phyloP scores from a whole-genome alignment of 2,797 vertebrate species.

The Sebastes nivosus region DNA sequence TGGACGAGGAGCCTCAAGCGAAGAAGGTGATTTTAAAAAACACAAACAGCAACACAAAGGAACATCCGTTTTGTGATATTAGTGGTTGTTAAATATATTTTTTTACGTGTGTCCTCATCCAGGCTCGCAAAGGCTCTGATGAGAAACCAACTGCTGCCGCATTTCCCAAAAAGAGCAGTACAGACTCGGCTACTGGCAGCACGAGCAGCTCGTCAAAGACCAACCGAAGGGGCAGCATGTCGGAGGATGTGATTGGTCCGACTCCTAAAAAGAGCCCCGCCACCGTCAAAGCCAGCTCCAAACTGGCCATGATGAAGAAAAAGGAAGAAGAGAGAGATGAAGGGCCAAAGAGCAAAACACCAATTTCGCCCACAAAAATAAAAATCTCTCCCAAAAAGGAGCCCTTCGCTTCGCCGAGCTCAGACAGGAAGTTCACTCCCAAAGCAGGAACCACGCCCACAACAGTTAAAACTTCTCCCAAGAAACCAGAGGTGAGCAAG shows the following conservation, averaged over 20 bases:
- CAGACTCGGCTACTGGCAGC: constrained; percentile 57
- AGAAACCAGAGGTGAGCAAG: constrained; percentile 86
- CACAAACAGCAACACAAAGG: background rate
- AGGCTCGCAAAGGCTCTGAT: constrained; percentile 70
- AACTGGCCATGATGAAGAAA: constrained; percentile 86
- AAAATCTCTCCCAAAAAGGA: constrained; percentile 83
- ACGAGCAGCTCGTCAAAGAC: constrained; percentile 37
- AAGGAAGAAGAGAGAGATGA: constrained; percentile 68
- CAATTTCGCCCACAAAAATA: constrained; percentile 74
- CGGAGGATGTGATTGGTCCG: constrained; percentile 58
- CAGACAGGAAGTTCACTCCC: constrained; percentile 61
- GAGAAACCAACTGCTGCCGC: constrained; percentile 23
- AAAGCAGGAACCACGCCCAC: constrained; percentile 75
- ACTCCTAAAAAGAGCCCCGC: constrained; percentile 69
- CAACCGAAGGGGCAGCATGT: background rate
- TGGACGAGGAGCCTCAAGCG: constrained; percentile 87
- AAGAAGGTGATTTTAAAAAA: constrained; percentile 85
- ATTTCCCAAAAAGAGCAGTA: constrained; percentile 67
- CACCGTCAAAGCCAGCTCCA: constrained; percentile 84
- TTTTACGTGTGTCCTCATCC: constrained; percentile 1
- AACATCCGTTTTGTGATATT: background rate
- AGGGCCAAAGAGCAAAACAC: constrained; percentile 70
- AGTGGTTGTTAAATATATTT: background rate
- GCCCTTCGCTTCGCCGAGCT: background rate
- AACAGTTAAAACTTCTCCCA: constrained; percentile 85